Conservation (phyloP, 1,140 invertebrate species). For the Oncopodura yosiiana region DNA sequence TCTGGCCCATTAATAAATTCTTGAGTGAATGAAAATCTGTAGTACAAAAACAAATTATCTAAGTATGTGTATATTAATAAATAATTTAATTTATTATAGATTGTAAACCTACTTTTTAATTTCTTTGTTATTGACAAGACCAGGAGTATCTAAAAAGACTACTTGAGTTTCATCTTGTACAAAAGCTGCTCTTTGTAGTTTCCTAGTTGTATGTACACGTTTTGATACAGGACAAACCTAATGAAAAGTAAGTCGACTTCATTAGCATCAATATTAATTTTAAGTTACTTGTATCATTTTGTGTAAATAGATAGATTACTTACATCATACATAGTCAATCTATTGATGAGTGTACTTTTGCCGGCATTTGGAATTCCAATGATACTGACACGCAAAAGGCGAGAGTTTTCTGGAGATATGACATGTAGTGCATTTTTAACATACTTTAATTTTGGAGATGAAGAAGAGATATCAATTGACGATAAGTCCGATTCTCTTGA, state of each 20-base stretch:
- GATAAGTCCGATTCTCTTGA: too few species aligned
- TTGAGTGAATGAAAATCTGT: conserved; percentile 43
- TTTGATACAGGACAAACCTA: conserved; percentile 75
- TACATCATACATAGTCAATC: conserved; percentile 66
- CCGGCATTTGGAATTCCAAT: conserved; percentile 84
- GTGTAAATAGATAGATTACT: conserved; percentile 27
- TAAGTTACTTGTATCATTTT: background rate
- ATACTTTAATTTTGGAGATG: too few species aligned
- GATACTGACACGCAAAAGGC: conserved; percentile 68
- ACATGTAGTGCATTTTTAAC: too few species aligned
- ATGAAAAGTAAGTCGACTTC: conserved; percentile 37
- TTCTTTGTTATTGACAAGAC: conserved; percentile 57
- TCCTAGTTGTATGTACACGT: conserved; percentile 81
- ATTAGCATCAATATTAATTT: background rate
- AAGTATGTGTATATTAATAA: background rate
- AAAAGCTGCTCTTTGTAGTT: conserved; percentile 58
- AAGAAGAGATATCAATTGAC: too few species aligned
- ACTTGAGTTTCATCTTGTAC: conserved; percentile 67
- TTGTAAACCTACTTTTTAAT: conserved; percentile 48
- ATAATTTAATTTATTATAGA: background rate
- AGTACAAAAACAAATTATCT: conserved; percentile 16
- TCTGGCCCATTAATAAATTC: conserved; percentile 56
- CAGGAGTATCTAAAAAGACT: conserved; percentile 79
- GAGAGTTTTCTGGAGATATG: conserved; percentile 38
- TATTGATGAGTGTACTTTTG: conserved; percentile 89